These are phyloP conservation scores for Dicranocentrus wangi DNA, from an alignment of 2,888 invertebrate genomes.

Conservation along the genomic window DNA sequence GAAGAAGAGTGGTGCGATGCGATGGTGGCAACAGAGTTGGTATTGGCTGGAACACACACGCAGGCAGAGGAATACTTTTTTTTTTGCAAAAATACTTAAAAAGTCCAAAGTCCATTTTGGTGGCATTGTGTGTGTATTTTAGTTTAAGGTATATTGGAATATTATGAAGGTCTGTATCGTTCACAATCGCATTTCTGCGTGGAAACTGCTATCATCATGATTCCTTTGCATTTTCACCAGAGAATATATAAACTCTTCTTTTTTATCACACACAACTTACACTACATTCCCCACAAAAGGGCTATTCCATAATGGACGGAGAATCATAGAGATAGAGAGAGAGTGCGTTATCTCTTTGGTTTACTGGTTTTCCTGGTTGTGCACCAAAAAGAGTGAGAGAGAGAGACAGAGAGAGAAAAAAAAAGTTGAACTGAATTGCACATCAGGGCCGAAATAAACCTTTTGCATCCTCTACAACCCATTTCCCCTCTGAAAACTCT, in stretches of 20 bases:
- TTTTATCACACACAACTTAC: conserved; percentile 48
- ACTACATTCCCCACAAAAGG: conserved; percentile 38
- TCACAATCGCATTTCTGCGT: conserved; percentile 10
- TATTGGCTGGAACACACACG: no score
- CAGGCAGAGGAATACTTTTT: neutral
- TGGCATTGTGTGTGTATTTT: neutral
- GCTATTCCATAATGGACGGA: conserved; percentile 34
- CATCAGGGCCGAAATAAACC: conserved; percentile 47
- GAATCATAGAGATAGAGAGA: conserved; percentile 29
- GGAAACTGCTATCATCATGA: conserved; percentile 21
- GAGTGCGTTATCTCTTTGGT: conserved; percentile 20
- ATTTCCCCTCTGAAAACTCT: no score
- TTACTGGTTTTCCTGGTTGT: neutral
- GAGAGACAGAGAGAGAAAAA: conserved; percentile 19
- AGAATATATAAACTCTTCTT: conserved; percentile 8
- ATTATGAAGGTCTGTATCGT: conserved; percentile 1
- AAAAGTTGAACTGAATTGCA: conserved; percentile 45
- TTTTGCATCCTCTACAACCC: neutral
- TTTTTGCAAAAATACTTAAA: conserved; percentile 22
- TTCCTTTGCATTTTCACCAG: conserved; percentile 34
- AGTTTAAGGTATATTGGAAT: neutral
- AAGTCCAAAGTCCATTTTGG: conserved; percentile 3
- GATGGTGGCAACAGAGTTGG: no score
- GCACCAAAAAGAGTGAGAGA: conserved; percentile 17
- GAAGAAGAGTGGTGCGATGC: no score